These are phyloP conservation scores for Eupsittula cactorum DNA, from an alignment of 2,113 vertebrate genomes.

Conservation along the genomic window DNA sequence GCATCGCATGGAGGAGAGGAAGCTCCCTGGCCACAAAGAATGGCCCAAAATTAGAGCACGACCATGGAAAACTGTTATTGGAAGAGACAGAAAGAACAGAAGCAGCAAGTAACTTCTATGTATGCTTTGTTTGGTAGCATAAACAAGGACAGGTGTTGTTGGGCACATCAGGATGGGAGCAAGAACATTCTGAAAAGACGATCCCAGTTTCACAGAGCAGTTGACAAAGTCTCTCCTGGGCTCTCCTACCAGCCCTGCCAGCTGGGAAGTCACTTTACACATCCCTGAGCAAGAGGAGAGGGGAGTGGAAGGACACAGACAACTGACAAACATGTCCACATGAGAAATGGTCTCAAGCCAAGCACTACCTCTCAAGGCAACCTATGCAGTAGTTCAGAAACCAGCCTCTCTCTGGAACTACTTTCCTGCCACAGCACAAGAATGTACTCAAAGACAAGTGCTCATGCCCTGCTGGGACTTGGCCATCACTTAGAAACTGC, in stretches of 20 bases:
- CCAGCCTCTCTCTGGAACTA: not conserved
- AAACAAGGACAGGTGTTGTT: not conserved
- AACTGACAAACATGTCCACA: not conserved
- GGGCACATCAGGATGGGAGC: not conserved
- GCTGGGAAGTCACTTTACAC: not conserved
- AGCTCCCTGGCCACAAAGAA: not conserved
- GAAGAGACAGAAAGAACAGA: not conserved
- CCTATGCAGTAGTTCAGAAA: not conserved
- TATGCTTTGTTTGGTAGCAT: not conserved
- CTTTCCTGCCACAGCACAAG: not conserved
- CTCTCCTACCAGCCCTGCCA: not conserved
- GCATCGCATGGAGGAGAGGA: accelerated
- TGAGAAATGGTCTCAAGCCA: not conserved
- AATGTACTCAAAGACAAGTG: not conserved
- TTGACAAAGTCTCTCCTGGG: not conserved
- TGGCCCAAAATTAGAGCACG: not conserved
- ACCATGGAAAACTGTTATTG: not conserved
- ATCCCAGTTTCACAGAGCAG: not conserved
- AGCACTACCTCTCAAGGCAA: not conserved
- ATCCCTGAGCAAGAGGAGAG: not conserved
- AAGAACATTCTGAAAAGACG: not conserved
- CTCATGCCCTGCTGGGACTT: not conserved
- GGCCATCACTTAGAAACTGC: not conserved
- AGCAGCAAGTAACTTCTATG: not conserved
- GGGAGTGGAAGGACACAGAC: not conserved